A percentile compares a stretch with the other conserved stretches of the same genome.
These are phyloP conservation scores for Psettodes erumei DNA, from an alignment of 2,113 vertebrate genomes.

Conservation along the genomic window DNA sequence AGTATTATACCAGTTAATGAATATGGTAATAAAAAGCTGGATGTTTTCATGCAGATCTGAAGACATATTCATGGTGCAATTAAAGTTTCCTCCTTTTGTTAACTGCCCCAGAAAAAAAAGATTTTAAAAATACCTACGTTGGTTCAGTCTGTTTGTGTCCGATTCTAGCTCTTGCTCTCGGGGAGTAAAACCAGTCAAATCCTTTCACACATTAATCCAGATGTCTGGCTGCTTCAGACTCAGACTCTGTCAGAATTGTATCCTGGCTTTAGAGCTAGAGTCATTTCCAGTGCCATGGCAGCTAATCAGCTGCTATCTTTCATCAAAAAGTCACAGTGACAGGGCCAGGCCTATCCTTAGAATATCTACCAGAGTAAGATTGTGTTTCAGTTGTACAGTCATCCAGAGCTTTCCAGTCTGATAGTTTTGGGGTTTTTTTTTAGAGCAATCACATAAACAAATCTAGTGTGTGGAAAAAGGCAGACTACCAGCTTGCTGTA, in stretches of 20 bases:
- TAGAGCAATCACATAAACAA: conserved; percentile 21
- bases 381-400: conserved; percentile 37
- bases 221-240: conserved; percentile 59
- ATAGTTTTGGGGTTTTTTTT: too few relatives aligned
- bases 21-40: neutral
- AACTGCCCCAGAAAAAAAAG: neutral
- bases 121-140: neutral
- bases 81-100: neutral
- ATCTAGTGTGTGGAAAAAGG: conserved; percentile 7
- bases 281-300: conserved; percentile 58
- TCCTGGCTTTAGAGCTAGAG: conserved; percentile 54
- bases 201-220: conserved; percentile 61
- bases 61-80: conserved; percentile 2
- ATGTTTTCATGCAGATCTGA: neutral
- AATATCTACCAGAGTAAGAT: conserved; percentile 43
- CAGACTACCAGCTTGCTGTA: conserved; percentile 3
- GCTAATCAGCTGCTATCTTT: conserved; percentile 62
- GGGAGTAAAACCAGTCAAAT: conserved; percentile 48
- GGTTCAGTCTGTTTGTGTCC: conserved; percentile 15
- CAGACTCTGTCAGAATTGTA: conserved; percentile 45
- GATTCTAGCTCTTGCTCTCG: conserved; percentile 36
- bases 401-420: conserved; percentile 32
- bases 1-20: neutral
- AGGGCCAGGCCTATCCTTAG: conserved; percentile 25
- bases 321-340: conserved; percentile 54